Evolutionary conservation across 1,140 invertebrate species (phyloP).

Genomic region (Plectrocnemia conspersa): DNA sequence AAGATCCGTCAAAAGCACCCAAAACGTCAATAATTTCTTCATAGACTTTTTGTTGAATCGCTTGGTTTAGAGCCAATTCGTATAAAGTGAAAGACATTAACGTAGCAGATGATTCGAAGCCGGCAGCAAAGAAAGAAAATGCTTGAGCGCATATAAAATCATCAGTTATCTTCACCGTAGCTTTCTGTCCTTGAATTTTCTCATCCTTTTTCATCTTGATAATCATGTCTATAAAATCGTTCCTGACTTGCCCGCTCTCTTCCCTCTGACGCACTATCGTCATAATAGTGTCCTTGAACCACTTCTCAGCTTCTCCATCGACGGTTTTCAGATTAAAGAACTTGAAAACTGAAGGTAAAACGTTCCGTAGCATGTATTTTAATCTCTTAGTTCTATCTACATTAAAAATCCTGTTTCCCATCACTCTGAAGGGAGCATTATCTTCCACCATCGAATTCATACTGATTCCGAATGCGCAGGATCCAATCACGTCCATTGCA

Average conservation of each 20-base stretch:
- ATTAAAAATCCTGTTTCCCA: slow-evolving; percentile 37
- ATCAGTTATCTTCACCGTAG: slow-evolving; percentile 18
- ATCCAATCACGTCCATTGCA: slow-evolving; percentile 58
- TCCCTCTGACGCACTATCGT: slow-evolving; percentile 44
- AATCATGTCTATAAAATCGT: slow-evolving; percentile 55
- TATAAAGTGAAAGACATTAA: slow-evolving; percentile 44
- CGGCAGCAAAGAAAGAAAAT: slow-evolving; percentile 48
- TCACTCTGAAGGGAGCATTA: slow-evolving; percentile 45
- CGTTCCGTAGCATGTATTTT: not conserved
- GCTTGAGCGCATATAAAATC: slow-evolving; percentile 40
- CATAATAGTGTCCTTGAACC: slow-evolving; percentile 45
- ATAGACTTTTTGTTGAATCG: slow-evolving; percentile 49
- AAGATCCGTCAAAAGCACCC: slow-evolving; percentile 37
- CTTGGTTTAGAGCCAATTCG: slow-evolving; percentile 48
- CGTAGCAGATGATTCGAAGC: slow-evolving; percentile 53
- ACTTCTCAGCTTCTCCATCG: slow-evolving; percentile 39
- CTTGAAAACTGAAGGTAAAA: slow-evolving; percentile 11
- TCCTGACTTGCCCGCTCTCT: slow-evolving; percentile 43
- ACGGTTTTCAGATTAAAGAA: slow-evolving; percentile 19
- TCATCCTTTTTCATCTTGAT: slow-evolving; percentile 34
- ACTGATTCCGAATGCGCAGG: slow-evolving; percentile 55
- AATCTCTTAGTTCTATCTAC: too few relatives aligned
- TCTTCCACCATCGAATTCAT: slow-evolving; percentile 46
- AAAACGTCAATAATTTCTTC: slow-evolving; percentile 47
- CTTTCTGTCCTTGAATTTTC: not conserved